Conservation (phyloP, 2,888 invertebrate species). For the Melinaea marsaeus region DNA sequence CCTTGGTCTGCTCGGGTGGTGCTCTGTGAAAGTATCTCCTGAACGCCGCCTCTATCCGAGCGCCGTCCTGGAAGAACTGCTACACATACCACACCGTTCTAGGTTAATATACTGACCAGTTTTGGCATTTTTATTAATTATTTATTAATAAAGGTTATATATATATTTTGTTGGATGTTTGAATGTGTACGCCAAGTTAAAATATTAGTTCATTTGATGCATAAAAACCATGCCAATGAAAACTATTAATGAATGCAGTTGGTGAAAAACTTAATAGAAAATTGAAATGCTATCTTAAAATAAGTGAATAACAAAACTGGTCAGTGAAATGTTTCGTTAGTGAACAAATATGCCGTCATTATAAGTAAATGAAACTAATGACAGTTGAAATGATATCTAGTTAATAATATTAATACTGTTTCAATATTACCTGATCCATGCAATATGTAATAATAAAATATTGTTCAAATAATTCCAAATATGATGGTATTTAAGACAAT, state of each 20-base stretch:
- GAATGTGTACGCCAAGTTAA: too few relatives aligned
- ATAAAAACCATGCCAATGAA: too few relatives aligned
- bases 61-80: slow-evolving; percentile 96
- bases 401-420: background rate
- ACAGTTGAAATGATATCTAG: too few relatives aligned
- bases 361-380: slow-evolving; percentile 1
- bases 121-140: slow-evolving; percentile 24
- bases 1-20: slow-evolving; percentile 85
- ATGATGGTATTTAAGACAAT: background rate
- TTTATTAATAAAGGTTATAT: background rate
- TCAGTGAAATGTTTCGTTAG: slow-evolving; percentile 10
- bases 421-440: slow-evolving; percentile 4
- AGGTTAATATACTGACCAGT: slow-evolving; percentile 50
- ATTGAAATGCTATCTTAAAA: too few relatives aligned
- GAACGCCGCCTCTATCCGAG: slow-evolving; percentile 97
- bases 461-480: background rate
- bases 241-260: too few relatives aligned
- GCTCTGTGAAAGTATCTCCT: slow-evolving; percentile 95
- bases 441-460: background rate
- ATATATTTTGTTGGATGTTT: slow-evolving; percentile 1
- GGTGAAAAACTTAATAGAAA: too few relatives aligned
- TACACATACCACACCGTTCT: slow-evolving; percentile 63
- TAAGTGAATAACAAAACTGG: slow-evolving; percentile 25
- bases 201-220: too few relatives aligned
- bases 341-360: background rate